Base-by-base conservation (phyloP, 2,113 vertebrate species). In the Synodontis membranacea region DNA sequence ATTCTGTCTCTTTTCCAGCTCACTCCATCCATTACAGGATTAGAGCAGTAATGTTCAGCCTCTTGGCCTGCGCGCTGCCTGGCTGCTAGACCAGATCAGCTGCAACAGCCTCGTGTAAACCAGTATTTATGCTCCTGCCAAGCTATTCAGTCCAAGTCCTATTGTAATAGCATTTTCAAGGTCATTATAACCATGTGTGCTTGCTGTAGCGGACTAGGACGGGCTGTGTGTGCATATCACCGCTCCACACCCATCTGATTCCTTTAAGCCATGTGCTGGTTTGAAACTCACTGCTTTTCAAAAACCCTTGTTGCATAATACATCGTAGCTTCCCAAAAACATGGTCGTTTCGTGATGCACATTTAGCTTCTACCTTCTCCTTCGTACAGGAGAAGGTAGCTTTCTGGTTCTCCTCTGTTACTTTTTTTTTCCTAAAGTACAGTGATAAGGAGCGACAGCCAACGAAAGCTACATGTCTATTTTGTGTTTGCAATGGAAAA, bases 21-120 rank as follows among this genome's bases (percentile, higher is more conserved):
- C 89, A 80, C 86, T 84, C 89, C 90, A 82, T 92, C 90, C 90
- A 91, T 93, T 93, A 93, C 91, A 82, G 89, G 92, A 93, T 93
- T 93, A 93, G 89, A 84, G 54, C 86, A 86, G 91, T 90, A 90
- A 91, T 34, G 80, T 91, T 89, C 80, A 88, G 84, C 78, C 86
- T 90, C 74, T 75, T 62, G 82, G 86, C 87, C 83, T 85, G 82
- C 60, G 46, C 84, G 87, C 48, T 66, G 68, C 84, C 88, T 84
- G 88, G 86, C 84, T 89, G 48, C 84, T 86, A 50, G 42, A 80
- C 52, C n/a, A 17, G 84, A 76, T 52, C 86, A 75, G 86, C 82
- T 82, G 79, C 72, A 90, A 84, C 84, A 84, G 88, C 86, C 79
- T 88, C 60, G 84, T 76, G 64, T 85, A 88, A 56, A 86, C 74